Percentiles rank a stretch among this genome's conserved stretches.
Evolutionary conservation across 2,888 invertebrate species (phyloP).

Genomic region (Pristionchus mayeri): DNA sequence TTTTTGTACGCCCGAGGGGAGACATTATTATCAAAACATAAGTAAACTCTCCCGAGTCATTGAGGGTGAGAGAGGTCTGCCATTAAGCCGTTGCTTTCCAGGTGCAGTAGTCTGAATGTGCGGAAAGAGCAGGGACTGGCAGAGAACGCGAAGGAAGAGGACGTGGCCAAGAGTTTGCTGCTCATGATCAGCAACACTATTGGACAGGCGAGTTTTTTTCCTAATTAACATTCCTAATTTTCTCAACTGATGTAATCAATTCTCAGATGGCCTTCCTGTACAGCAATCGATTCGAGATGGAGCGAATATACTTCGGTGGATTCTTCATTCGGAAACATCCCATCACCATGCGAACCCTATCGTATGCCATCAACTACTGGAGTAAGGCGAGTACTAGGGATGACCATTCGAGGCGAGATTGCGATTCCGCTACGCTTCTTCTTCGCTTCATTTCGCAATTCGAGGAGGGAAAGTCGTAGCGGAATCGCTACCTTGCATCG

Average conservation of each 20-base stretch:
- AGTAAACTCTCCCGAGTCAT: too few species aligned
- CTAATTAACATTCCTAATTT: not conserved
- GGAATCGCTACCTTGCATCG: too few species aligned
- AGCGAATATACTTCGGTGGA: conserved; percentile 84
- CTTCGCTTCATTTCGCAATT: too few species aligned
- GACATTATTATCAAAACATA: too few species aligned
- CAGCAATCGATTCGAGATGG: conserved; percentile 82
- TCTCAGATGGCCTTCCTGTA: conserved; percentile 83
- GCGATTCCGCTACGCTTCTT: too few species aligned
- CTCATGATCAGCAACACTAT: conserved; percentile 84
- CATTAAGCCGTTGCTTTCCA: too few species aligned
- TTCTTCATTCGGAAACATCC: conserved; percentile 84
- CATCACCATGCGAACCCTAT: conserved; percentile 83
- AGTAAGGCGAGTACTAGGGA: conserved; percentile 80
- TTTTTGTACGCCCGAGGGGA: too few species aligned
- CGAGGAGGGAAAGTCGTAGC: too few species aligned
- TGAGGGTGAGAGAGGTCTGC: too few species aligned
- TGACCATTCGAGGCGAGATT: too few species aligned
- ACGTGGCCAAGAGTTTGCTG: conserved; percentile 81
- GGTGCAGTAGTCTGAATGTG: too few species aligned
- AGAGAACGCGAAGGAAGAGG: conserved; percentile 50
- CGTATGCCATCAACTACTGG: conserved; percentile 84
- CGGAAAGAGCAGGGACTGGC: conserved; percentile 10
- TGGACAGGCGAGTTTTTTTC: conserved; percentile 79
- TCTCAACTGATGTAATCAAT: not conserved